These are phyloP conservation scores for Scaptomyza cyrtandrae DNA, from an alignment of 2,888 invertebrate species.

Conservation along the genomic window DNA sequence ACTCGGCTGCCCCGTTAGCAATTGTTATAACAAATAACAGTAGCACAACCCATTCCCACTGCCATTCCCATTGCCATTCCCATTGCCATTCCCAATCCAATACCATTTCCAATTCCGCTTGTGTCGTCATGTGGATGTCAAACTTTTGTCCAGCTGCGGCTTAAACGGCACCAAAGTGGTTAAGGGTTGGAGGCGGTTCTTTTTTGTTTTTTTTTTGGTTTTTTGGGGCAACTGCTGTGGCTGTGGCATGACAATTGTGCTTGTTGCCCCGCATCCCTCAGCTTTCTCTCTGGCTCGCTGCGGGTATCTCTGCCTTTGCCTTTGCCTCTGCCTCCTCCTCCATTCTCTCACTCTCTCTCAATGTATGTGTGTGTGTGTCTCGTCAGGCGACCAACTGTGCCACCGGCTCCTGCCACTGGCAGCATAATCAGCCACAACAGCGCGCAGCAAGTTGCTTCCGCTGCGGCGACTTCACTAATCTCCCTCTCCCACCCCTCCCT, in stretches of 20 bases:
- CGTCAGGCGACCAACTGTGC: slow-evolving; percentile 45
- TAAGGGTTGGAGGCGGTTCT: background rate
- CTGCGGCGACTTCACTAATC: slow-evolving; percentile 71
- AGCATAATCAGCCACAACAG: slow-evolving; percentile 83
- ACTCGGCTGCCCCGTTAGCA: slow-evolving; percentile 24
- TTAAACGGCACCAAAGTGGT: slow-evolving; percentile 55
- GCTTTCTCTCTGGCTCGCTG: slow-evolving; percentile 8
- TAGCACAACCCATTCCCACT: slow-evolving; percentile 1
- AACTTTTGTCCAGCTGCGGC: slow-evolving; percentile 78
- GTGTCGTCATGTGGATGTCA: slow-evolving; percentile 78
- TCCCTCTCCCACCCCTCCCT: background rate
- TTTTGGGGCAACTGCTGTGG: slow-evolving; percentile 1
- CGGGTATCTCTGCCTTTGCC: slow-evolving; percentile 7
- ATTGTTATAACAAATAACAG: slow-evolving; percentile 79
- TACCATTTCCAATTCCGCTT: slow-evolving; percentile 9
- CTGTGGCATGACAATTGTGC: slow-evolving; percentile 34
- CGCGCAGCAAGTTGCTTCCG: slow-evolving; percentile 82
- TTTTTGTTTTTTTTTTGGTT: too few relatives aligned
- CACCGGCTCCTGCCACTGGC: slow-evolving; percentile 66
- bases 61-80: background rate
- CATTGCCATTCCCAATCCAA: background rate
- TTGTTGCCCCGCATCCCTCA: slow-evolving; percentile 9
- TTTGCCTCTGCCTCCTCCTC: background rate
- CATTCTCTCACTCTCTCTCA: background rate
- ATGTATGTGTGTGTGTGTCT: slow-evolving; percentile 12